Conservation (phyloP, 2,888 invertebrate species). For the Leptura quadrifasciata region DNA sequence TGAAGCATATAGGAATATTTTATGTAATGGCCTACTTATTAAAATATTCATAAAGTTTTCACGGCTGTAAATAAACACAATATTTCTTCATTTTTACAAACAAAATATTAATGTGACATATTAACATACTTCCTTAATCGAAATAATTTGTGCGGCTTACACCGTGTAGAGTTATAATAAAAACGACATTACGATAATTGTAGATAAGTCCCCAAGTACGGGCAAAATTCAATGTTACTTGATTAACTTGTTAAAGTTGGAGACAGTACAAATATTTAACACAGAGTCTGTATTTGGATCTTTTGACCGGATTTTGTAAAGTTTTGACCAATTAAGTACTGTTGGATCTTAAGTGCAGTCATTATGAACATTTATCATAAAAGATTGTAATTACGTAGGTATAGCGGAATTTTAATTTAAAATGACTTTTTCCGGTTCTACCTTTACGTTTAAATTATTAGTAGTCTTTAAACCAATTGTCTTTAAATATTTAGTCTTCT, state of each 20-base stretch:
- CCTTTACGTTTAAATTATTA: background rate
- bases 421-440: background rate
- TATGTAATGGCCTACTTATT: too few relatives aligned
- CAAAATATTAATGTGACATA: too few relatives aligned
- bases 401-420: constrained; percentile 42
- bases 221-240: background rate
- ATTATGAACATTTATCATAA: constrained; percentile 47
- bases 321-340: constrained; percentile 58
- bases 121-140: background rate
- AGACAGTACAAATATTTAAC: background rate
- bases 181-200: background rate
- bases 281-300: background rate
- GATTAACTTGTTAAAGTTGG: constrained; percentile 7
- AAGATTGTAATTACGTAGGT: background rate
- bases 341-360: constrained; percentile 53
- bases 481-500: too few relatives aligned
- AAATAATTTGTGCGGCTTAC: background rate
- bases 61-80: too few relatives aligned
- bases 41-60: too few relatives aligned
- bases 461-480: background rate
- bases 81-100: too few relatives aligned
- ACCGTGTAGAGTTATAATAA: too few relatives aligned
- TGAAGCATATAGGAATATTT: too few relatives aligned
- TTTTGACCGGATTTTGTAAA: constrained; percentile 46
- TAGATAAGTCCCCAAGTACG: background rate